These are phyloP conservation scores for Pheosia tremula DNA, from an alignment of 2,888 invertebrate genomes.

Conservation along the genomic window DNA sequence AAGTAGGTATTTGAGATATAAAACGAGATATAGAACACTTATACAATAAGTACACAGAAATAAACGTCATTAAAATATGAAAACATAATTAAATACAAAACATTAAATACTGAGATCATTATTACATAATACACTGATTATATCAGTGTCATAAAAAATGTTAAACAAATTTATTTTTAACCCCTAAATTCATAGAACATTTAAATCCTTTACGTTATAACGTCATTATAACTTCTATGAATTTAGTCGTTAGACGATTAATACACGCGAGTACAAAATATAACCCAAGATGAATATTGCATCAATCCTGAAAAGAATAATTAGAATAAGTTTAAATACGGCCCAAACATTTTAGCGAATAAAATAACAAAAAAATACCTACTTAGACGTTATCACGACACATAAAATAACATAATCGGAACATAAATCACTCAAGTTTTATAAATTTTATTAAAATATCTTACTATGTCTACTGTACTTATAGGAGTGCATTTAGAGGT, in stretches of 20 bases:
- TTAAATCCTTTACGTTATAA: conserved; percentile 9
- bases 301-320: conserved; percentile 31
- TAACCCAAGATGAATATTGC: conserved; percentile 29
- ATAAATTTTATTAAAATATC: neutral
- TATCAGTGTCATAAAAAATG: conserved; percentile 36
- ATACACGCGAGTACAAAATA: conserved; percentile 26
- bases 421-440: neutral
- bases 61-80: conserved; percentile 28
- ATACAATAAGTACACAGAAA: conserved; percentile 26
- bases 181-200: neutral
- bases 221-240: conserved; percentile 1
- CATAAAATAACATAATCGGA: conserved; percentile 5
- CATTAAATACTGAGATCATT: conserved; percentile 57
- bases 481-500: neutral
- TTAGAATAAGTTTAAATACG: conserved; percentile 29
- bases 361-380: too few species aligned
- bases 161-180: too few species aligned
- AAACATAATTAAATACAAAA: conserved; percentile 23
- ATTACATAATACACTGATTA: conserved; percentile 49
- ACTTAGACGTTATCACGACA: neutral
- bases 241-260: conserved; percentile 44
- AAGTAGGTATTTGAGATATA: conserved; percentile 25
- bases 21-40: conserved; percentile 21
- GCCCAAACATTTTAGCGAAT: conserved; percentile 30
- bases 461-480: neutral